Base-by-base conservation (phyloP, 2,888 invertebrate genomes). In the Sericinus montela region DNA sequence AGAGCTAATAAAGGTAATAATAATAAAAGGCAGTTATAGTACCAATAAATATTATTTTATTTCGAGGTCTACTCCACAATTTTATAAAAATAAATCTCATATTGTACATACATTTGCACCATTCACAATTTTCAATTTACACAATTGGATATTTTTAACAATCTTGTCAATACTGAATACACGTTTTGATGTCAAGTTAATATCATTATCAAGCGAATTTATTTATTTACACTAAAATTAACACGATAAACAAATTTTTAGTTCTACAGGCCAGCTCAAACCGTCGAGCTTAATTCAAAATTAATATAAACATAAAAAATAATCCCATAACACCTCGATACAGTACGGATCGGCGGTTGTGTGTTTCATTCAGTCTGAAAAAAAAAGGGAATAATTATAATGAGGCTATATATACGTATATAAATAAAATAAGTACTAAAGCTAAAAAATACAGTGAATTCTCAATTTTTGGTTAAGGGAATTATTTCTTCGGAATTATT, bases 311-410 rank as follows among this genome's bases (percentile, higher is more conserved):
- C 8, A 25, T 7, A 8, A 25, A 25, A 25, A 25, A 19, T 7
- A 25, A 25, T 7, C 7, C 19, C 2, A 5, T 19, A 19, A 19
- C 19, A 19, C 19, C n/a, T n/a, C 0, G 29, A 30, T 30, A n/a
- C 3, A n/a, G 11, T 13, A 5, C 19, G 3, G 19, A 19, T 13
- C 30, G 7, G 30, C 30, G 3, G 30, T 30, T 11, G 23, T n/a
- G 7, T 1, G 9, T 47, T 47, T 65, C 52, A 58, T 58, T 74
- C 72, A 75, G 72, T 75, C 80, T 80, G 78, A 40, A 77, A 80
- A 56, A 58, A 46, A 66, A 60, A 55, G 40, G 14, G 11, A 13
- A 34, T 4, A 25, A 25, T 25, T 8, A 2, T 19, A 19, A 19
- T 19, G 25, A 7, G 4, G 25, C 4, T 8, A 8, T 25, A 25